Conservation (phyloP, 64 coral and sea anemone species). For the Montipora foliosa region DNA sequence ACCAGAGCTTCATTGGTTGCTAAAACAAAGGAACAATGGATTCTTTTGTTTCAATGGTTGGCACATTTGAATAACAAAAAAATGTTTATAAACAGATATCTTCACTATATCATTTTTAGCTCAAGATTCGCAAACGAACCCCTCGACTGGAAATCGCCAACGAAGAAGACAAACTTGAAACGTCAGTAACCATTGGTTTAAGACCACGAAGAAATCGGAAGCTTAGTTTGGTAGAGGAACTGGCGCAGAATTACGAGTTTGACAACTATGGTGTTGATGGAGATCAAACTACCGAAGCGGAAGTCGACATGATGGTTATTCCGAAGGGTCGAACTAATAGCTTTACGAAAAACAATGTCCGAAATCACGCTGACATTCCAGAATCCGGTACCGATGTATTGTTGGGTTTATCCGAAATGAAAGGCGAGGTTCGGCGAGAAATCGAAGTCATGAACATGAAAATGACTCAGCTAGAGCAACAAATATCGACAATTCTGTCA, state of each 20-base stretch:
- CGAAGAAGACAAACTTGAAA: constrained; percentile 64
- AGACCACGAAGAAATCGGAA: constrained; percentile 68
- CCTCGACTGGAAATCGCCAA: constrained; percentile 66
- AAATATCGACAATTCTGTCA: constrained; percentile 85
- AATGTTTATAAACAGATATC: too few species aligned
- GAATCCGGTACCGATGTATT: constrained; percentile 79
- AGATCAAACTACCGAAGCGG: constrained; percentile 12
- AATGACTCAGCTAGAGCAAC: constrained; percentile 94
- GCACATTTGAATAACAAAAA: too few species aligned
- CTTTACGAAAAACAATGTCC: constrained; percentile 13
- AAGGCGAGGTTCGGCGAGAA: constrained; percentile 94
- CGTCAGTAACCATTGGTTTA: constrained; percentile 49
- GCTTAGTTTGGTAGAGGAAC: constrained; percentile 85
- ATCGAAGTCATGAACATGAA: constrained; percentile 99
- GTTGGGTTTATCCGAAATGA: constrained; percentile 94
- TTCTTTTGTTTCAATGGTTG: too few species aligned
- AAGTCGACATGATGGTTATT: constrained; percentile 58
- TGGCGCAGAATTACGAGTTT: constrained; percentile 92
- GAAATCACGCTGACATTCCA: constrained; percentile 48
- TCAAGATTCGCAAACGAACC: constrained; percentile 79
- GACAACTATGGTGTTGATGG: constrained; percentile 74
- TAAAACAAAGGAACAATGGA: too few species aligned
- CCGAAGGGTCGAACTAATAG: constrained; percentile 19
- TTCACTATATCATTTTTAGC: constrained; percentile 50
- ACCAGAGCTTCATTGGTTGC: too few species aligned